Evolutionary conservation across 64 coral and sea anemone genomes (phyloP).

Genomic region (Hydrozoanthus tunicans): DNA sequence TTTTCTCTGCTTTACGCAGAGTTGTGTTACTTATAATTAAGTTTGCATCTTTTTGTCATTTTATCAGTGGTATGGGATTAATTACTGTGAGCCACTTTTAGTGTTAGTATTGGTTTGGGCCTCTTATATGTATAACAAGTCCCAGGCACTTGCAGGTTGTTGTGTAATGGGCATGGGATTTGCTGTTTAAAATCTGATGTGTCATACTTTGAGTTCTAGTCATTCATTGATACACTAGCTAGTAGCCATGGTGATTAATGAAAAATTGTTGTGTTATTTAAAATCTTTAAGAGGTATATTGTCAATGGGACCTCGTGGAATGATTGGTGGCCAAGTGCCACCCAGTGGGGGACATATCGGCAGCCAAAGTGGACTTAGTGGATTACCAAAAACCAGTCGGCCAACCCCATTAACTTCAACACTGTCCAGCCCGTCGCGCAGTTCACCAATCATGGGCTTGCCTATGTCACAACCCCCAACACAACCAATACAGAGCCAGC

Average conservation of each 20-base stretch:
- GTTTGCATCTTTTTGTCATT: too few relatives aligned
- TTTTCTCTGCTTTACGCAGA: too few relatives aligned
- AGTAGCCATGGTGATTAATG: not conserved
- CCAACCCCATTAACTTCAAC: conserved; percentile 82
- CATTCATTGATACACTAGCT: too few relatives aligned
- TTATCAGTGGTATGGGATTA: too few relatives aligned
- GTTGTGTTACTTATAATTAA: too few relatives aligned
- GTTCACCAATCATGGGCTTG: conserved; percentile 71
- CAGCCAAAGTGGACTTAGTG: conserved; percentile 74
- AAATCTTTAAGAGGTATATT: conserved; percentile 73
- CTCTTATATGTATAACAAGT: too few relatives aligned
- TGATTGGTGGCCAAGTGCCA: conserved; percentile 70
- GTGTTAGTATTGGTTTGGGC: too few relatives aligned
- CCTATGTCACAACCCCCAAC: conserved; percentile 63
- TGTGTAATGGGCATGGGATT: too few relatives aligned
- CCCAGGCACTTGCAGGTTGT: too few relatives aligned
- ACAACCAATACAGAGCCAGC: conserved; percentile 68
- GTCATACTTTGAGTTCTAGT: too few relatives aligned
- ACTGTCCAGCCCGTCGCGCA: conserved; percentile 77
- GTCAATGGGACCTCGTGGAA: conserved; percentile 87
- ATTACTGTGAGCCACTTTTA: too few relatives aligned
- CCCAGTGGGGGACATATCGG: conserved; percentile 78
- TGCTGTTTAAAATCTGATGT: too few relatives aligned
- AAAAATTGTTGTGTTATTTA: not conserved
- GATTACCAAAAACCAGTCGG: conserved; percentile 76